Evolutionary conservation across 2,113 vertebrate species (phyloP), one percentile per base, ranked within the genome.

Genomic region (Phylloscopus whistleri): DNA sequence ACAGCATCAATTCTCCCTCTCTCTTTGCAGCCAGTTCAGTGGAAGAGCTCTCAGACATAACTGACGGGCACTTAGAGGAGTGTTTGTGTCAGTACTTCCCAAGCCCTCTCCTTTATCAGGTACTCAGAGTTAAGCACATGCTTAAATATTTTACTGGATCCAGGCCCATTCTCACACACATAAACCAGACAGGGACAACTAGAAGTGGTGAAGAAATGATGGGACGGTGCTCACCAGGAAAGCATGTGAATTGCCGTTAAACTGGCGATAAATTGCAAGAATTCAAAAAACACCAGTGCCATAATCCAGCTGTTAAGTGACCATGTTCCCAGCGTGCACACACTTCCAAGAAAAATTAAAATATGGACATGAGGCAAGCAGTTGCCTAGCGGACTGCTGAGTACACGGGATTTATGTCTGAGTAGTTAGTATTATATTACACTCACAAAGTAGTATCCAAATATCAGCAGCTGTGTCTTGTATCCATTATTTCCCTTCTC

Each of bases 131-230:
- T 84, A 94, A 96, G 94, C 39, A 95, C 89, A 66, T 89, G 77
- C 87, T 93, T 97, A 84, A 97, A 94, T 87, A 89, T 89, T 89
- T 95, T 75, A 39, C 84, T 96, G 96, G 95, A 97, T 94, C 69
- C 58, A 28, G 66, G 91, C 96, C 95, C 87, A 85, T 89, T 94
- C 77, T 96, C 81, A 79, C 10, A 12, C 55, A 44, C 28, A 27
- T 33, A 88, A 83, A 87, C 51, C 39, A 85, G 84, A 87, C 48
- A 87, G 63, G 62, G 78, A 91, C 75, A 83, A 72, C 51, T n/a
- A 84, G 67, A 91, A 86, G 41, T 31, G 64, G 39, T 86, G 33
- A 70, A 88, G 72, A 94, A 92, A 63, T 14, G 52, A 85, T 15
- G 11, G 72, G 63, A 92, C 39, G 37, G 17, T 31, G 48, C 44